Base-by-base conservation (phyloP, 2,113 vertebrate genomes). In the Oenanthe oenanthe region DNA sequence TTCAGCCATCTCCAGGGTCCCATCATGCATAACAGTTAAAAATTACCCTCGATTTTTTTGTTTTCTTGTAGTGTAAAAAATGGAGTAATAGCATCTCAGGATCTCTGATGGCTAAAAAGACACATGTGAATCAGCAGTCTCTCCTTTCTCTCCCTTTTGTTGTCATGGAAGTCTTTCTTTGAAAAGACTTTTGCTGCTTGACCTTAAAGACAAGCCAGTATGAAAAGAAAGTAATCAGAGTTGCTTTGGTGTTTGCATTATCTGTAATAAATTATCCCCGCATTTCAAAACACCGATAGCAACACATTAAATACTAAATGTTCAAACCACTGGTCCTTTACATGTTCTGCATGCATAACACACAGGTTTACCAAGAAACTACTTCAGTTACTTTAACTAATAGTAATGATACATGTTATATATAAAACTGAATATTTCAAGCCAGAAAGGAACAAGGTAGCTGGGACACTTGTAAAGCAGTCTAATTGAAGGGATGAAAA, bases 111-210 rank as follows among this genome's bases (percentile, higher is more conserved):
- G 73, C 57, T 88, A 58, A 81, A 92, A 48, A 63, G 42, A 31
- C 7, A 13, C 22, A 28, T 4, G 9, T 75, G 43, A 76, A 42
- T 72, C 86, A 63, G 57, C 25, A 50, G n/a, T 67, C 10, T 68
- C 26, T 79, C 68, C 36, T 80, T 89, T 93, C 63, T 60, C 34
- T 74, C 31, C 8, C 5, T 79, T 78, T 68, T 66, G 72, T 97
- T 96, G 74, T 89, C 92, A 96, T 96, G 71, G 95, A 97, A 97
- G 92, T 86, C 31, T 67, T 60, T 48, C 56, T 80, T 78, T 70
- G 60, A 38, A 90, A 85, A 77, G 10, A 12, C 5, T 62, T 89
- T 71, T 78, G 6, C 17, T 85, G 10, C n/a, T 85, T 90, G 74
- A 88, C 70, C 61, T 88, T 66, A 63, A 88, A 78, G 32, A 77